A percentile compares a stretch with the other conserved stretches of the same genome.
Conservation (phyloP, 2,888 invertebrate species). For the Molorchus minor region DNA sequence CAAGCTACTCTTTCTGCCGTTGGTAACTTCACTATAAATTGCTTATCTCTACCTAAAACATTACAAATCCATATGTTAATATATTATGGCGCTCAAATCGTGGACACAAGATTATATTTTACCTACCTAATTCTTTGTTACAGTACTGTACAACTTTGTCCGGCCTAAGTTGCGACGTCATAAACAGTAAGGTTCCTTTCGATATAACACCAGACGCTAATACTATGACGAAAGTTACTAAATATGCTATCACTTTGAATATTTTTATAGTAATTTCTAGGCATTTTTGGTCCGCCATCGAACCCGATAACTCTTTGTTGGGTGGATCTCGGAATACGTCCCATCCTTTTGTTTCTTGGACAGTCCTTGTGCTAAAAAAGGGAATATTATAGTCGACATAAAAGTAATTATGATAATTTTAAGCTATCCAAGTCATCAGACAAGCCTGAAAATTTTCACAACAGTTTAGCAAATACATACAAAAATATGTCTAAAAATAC, state of each 20-base stretch:
- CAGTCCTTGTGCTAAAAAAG: constrained; percentile 78
- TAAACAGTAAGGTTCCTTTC: constrained; percentile 88
- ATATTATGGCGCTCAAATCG: not conserved
- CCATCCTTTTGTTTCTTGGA: constrained; percentile 93
- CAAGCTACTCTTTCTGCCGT: constrained; percentile 88
- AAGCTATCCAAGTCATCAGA: no score
- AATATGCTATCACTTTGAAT: constrained; percentile 85
- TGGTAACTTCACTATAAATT: constrained; percentile 82
- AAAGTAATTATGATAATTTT: no score
- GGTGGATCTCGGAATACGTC: constrained; percentile 95
- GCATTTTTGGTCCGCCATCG: constrained; percentile 88
- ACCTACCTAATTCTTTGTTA: constrained; percentile 83
- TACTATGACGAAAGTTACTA: constrained; percentile 85
- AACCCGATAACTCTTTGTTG: constrained; percentile 86
- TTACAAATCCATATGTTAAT: constrained; percentile 1
- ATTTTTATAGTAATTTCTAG: constrained; percentile 85
- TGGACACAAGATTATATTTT: not conserved
- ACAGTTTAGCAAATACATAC: no score
- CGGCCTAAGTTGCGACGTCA: constrained; percentile 88
- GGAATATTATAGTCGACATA: no score
- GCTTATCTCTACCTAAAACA: constrained; percentile 82
- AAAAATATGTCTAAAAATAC: no score
- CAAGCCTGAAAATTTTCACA: no score
- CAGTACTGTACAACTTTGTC: constrained; percentile 82
- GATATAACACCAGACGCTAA: constrained; percentile 86